Percentiles rank a stretch among this genome's conserved stretches.
Conservation (phyloP, 2,113 vertebrate genomes). For the Lonchura striata region DNA sequence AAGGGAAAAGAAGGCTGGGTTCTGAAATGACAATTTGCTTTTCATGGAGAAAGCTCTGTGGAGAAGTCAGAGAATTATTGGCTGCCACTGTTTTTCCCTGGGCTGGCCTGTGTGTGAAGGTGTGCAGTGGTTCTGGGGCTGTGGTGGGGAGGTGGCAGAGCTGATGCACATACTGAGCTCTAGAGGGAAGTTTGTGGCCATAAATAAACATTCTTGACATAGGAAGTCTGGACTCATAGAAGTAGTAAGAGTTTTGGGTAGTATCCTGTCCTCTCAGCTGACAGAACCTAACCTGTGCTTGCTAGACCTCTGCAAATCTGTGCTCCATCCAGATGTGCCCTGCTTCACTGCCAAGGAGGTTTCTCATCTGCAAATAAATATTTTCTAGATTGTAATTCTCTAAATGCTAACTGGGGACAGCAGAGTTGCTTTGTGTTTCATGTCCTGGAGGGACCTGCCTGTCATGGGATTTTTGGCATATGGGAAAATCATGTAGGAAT, state of each 20-base stretch:
- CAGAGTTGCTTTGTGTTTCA: not conserved
- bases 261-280: not conserved
- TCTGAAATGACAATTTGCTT: not conserved
- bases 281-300: not conserved
- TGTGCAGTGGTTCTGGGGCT: not conserved
- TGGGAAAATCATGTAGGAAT: not conserved
- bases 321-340: not conserved
- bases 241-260: rapidly evolving
- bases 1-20: not conserved
- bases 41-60: not conserved
- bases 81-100: not conserved
- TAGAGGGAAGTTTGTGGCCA: not conserved
- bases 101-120: not conserved
- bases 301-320: too few relatives aligned
- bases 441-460: not conserved
- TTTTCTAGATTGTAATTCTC: not conserved
- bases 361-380: not conserved
- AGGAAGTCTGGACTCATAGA: rapidly evolving
- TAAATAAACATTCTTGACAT: rapidly evolving
- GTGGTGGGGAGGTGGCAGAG: not conserved
- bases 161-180: not conserved
- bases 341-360: rapidly evolving
- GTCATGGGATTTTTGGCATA: not conserved
- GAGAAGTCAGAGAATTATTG: too few relatives aligned
- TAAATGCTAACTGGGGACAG: not conserved